Evolutionary conservation across 1,140 invertebrate genomes (phyloP), one percentile per base, ranked within the genome.

Genomic region (Pogonus chalceus): DNA sequence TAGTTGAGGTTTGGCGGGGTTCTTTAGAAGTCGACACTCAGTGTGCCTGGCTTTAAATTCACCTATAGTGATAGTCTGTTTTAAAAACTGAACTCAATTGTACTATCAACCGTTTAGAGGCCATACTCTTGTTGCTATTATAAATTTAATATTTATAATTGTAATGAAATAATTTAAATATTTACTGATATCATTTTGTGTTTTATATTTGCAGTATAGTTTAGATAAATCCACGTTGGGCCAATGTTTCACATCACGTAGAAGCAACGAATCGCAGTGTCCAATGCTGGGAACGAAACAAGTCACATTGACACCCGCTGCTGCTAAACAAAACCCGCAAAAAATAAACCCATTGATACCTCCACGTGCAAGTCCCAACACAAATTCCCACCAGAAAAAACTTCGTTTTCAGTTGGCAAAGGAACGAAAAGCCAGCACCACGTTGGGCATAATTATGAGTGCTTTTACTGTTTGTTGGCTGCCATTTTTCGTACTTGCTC

Each of bases 381-480:
- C 71, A 1, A 73, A 68, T 51, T 72, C 71, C 10, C 71, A 77
- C 58, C 81, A 88, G 60, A 87, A 87, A 66, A 88, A 88, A 62
- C 69, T 89, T 31, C 74, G 85, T 23, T 88, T 90, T 63, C 85
- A 88, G 64, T 67, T 90, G 61, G 86, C 87, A 37, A 93, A 92
- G 61, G 92, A 95, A 64, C 79, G 91, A 43, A 96, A 97, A 69
- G 94, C 94, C 2, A 94, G 92, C 49, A 92, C 93, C 18, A 98
- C 95, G 0, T 77, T 98, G 52, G 94, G 94, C 12, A 96, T 99
- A 52, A 96, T 99, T 49, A 93, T 95, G 90, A 94, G 90, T 55
- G 92, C 94, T 1, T 98, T 99, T 65, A 90, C 88, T 14, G 75
- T 96, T 52, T 98, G 95, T 68, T 99, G 95, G 96, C 73, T 98